phyloP scores from a whole-genome alignment of 2,888 invertebrate genomes.

The Nineta flava region DNA sequence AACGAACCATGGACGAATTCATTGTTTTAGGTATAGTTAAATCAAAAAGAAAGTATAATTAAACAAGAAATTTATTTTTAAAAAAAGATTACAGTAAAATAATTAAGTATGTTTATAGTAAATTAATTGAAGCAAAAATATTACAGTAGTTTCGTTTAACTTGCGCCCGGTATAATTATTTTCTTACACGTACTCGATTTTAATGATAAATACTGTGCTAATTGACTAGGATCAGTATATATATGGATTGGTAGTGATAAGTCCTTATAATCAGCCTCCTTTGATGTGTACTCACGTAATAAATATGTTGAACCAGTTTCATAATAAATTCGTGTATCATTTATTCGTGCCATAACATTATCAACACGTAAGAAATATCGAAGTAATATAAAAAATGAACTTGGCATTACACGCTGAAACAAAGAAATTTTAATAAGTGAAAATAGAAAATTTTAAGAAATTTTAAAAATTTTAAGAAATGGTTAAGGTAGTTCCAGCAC shows the following conservation, averaged over 20 bases:
- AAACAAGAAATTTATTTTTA: no score
- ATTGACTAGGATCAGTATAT: conserved; percentile 50
- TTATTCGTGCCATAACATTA: conserved; percentile 70
- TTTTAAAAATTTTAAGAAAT: no score
- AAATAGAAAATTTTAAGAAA: no score
- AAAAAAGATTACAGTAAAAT: neutral
- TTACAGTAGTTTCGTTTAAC: neutral
- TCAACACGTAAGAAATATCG: conserved; percentile 91
- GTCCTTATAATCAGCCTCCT: conserved; percentile 56
- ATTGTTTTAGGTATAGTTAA: no score
- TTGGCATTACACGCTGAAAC: conserved; percentile 87
- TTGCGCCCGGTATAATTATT: conserved; percentile 17
- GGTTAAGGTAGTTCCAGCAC: no score
- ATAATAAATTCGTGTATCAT: conserved; percentile 78
- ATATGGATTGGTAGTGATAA: conserved; percentile 44
- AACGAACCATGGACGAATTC: no score
- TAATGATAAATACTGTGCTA: conserved; percentile 47
- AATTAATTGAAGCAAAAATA: neutral
- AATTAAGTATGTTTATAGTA: neutral
- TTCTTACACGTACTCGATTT: conserved; percentile 28
- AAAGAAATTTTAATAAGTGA: no score
- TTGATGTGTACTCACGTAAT: conserved; percentile 65
- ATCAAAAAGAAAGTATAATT: neutral
- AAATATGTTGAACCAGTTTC: conserved; percentile 62
- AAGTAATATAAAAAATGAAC: conserved; percentile 76